phyloP scores from a whole-genome alignment of 2,888 invertebrate genomes.

The Pterobdella sp. region DNA sequence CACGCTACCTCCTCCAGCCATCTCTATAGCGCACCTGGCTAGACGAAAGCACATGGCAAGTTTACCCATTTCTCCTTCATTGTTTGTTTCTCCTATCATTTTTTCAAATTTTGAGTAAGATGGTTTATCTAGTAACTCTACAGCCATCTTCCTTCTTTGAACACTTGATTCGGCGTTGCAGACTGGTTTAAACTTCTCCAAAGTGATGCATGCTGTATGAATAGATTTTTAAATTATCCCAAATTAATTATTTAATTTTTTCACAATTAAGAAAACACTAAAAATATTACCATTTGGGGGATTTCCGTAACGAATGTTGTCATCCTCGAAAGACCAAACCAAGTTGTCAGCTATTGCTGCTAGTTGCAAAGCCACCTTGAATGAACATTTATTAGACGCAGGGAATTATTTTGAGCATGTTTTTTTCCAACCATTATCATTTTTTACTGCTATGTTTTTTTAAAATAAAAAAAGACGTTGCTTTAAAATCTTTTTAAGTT shows the following conservation, averaged over 20 bases:
- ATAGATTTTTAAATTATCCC: background rate
- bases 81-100: conserved; percentile 42
- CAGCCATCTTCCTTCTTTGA: conserved; percentile 15
- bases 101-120: conserved; percentile 45
- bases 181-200: background rate
- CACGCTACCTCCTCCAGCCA: conserved; percentile 44
- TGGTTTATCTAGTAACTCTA: conserved; percentile 40
- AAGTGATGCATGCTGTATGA: background rate
- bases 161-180: background rate
- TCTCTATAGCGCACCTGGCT: conserved; percentile 43
- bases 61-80: conserved; percentile 41
- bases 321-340: background rate
- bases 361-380: background rate
- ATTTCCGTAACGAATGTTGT: too few relatives aligned
- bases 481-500: too few relatives aligned
- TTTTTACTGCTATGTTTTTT: too few relatives aligned
- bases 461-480: too few relatives aligned
- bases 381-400: too few relatives aligned
- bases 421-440: too few relatives aligned
- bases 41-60: conserved; percentile 46
- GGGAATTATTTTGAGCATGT: too few relatives aligned
- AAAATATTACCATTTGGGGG: too few relatives aligned
- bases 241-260: background rate
- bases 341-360: background rate
- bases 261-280: too few relatives aligned